These are phyloP conservation scores for Elegia similella DNA, from an alignment of 2,888 invertebrate species.

Conservation along the genomic window DNA sequence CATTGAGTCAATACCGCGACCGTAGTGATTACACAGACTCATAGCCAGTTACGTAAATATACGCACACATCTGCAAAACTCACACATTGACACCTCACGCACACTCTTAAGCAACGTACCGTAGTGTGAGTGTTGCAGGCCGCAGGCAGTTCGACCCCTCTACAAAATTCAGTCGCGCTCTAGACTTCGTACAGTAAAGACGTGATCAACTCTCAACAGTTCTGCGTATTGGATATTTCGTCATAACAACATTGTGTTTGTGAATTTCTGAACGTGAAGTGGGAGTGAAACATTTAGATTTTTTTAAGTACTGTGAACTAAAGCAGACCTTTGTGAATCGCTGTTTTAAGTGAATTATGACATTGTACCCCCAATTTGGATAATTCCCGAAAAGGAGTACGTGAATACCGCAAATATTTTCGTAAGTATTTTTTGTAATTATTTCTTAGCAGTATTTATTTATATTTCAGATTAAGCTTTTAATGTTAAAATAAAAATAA, in stretches of 20 bases:
- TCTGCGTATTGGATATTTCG: slow-evolving; percentile 72
- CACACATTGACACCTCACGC: slow-evolving; percentile 49
- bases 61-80: slow-evolving; percentile 38
- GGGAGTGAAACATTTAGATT: slow-evolving; percentile 62
- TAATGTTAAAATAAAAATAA: not conserved
- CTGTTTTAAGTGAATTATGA: slow-evolving; percentile 66
- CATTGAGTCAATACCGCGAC: slow-evolving; percentile 69
- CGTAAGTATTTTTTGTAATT: slow-evolving; percentile 62
- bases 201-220: slow-evolving; percentile 57
- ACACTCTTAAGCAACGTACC: slow-evolving; percentile 34
- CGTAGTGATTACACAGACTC: slow-evolving; percentile 66
- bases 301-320: slow-evolving; percentile 57
- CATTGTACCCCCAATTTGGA: slow-evolving; percentile 74
- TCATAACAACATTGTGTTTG: slow-evolving; percentile 77
- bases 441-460: not conserved
- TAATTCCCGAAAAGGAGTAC: slow-evolving; percentile 74
- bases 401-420: slow-evolving; percentile 77
- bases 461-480: not conserved
- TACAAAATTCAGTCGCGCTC: slow-evolving; percentile 76
- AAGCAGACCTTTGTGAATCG: slow-evolving; percentile 51
- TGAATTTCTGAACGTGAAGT: slow-evolving; percentile 74
- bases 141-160: slow-evolving; percentile 74
- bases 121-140: slow-evolving; percentile 62
- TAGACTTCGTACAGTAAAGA: slow-evolving; percentile 57
- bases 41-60: slow-evolving; percentile 73